Evolutionary conservation across 2,888 invertebrate species (phyloP).

Genomic region (Orthosia gothica): DNA sequence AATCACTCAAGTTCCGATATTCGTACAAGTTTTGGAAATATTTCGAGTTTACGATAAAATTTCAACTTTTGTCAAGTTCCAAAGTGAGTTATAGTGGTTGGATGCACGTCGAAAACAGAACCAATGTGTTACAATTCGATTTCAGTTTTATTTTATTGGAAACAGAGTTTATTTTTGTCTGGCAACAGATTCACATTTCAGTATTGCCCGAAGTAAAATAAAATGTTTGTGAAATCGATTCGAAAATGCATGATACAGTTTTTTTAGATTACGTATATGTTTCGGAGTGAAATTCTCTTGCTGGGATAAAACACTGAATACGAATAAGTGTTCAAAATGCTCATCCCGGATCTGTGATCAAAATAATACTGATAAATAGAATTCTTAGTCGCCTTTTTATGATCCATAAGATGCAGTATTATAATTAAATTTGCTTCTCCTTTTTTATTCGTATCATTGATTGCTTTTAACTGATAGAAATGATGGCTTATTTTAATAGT

Average conservation of each 20-base stretch:
- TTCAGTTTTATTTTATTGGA: slow-evolving; percentile 35
- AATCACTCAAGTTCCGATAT: slow-evolving; percentile 80
- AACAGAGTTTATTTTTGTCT: slow-evolving; percentile 48
- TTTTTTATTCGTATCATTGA: neutral
- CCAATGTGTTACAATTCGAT: slow-evolving; percentile 41
- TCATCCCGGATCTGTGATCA: slow-evolving; percentile 30
- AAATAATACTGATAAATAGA: slow-evolving; percentile 31
- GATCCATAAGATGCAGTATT: slow-evolving; percentile 7
- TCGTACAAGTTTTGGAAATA: slow-evolving; percentile 76
- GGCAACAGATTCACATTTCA: slow-evolving; percentile 44
- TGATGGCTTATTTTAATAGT: neutral
- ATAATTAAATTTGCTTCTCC: slow-evolving; percentile 9
- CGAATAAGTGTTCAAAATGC: slow-evolving; percentile 35
- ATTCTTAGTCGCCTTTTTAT: slow-evolving; percentile 13
- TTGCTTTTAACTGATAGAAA: neutral
- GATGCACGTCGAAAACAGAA: slow-evolving; percentile 68
- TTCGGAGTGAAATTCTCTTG: slow-evolving; percentile 31
- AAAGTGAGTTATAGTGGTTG: slow-evolving; percentile 79
- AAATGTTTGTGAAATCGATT: slow-evolving; percentile 66
- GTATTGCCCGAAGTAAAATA: slow-evolving; percentile 63
- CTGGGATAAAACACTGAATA: slow-evolving; percentile 41
- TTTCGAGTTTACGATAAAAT: slow-evolving; percentile 83
- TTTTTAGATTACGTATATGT: slow-evolving; percentile 56
- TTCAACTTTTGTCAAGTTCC: slow-evolving; percentile 82
- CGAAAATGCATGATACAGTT: slow-evolving; percentile 58